Evolutionary conservation across 2,888 invertebrate genomes (phyloP), one percentile per base, ranked within the genome.

Genomic region (Osedax frankpressi): DNA sequence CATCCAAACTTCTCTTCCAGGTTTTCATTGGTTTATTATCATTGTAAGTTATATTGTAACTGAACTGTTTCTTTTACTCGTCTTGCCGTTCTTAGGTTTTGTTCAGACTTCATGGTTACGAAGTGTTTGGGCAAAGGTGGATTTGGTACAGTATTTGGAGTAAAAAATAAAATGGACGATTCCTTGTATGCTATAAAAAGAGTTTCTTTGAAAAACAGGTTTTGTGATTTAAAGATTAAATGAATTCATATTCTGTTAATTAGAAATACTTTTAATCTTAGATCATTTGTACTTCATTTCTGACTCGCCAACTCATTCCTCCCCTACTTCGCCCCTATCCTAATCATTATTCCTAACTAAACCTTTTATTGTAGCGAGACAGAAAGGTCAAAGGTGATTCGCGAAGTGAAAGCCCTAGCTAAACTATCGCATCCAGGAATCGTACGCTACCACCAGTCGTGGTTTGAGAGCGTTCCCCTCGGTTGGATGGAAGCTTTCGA

Each of bases 111-210:
- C 84, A 84, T 85, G 59, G 83, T 83, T 27, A 76, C 84, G 0
- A 80, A 81, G 68, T 79, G 82, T 62, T 81, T 86, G 3, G 86
- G 86, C 2, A 82, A 81, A 69, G 97, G 97, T 26, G 97, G 96
- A 0, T 98, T 95, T 84, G 97, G 97, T 0, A 90, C 96, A 1
- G 97, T 98, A 0, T 96, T 96, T 83, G 92, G 95, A 83, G 94
- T 92, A 0, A 89, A 89, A 82, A 94, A 96, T 83, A 93, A 92
- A 83, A 89, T 95, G 74, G 97, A 98, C 82, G 93, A 94, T 80
- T 91, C 92, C 78, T 89, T 89, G 75, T 98, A 97, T 85, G 97
- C 97, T 3, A 90, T 98, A 0, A 98, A 98, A 86, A 88, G 96
- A 80, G 95, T 96, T 73, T 89, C 90, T 0, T 85, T 97, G 74